A percentile compares a stretch with the other conserved stretches of the same genome.
Conservation (phyloP, 53 echinoderm and acorn worm species). For the Arbacia lixula region DNA sequence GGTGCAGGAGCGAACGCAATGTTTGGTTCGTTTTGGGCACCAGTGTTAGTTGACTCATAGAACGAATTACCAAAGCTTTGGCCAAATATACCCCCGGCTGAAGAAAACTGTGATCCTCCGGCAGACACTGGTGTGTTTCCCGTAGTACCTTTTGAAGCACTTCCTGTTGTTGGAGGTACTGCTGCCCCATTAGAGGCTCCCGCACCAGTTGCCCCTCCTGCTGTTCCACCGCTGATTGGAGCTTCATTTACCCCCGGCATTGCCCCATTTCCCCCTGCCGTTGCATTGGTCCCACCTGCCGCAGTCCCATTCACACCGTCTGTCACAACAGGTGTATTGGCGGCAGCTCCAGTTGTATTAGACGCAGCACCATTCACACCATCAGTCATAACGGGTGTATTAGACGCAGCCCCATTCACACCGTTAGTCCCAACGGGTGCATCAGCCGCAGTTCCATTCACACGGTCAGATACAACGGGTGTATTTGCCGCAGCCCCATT, state of each 20-base stretch:
- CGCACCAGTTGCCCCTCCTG: background rate
- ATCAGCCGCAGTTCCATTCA: background rate
- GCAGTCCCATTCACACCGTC: background rate
- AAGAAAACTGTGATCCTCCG: background rate
- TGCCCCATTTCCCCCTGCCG: background rate
- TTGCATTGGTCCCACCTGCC: background rate
- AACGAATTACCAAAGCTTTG: constrained; percentile 9
- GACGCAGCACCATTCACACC: background rate
- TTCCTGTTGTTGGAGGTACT: background rate
- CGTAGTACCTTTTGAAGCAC: background rate
- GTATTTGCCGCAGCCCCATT: background rate
- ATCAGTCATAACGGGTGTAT: too few relatives aligned
- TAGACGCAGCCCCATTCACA: too few relatives aligned
- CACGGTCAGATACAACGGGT: background rate
- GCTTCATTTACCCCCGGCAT: background rate
- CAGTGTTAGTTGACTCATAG: background rate
- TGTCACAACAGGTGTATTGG: too few relatives aligned
- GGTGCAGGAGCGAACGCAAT: constrained; percentile 32
- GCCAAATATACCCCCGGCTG: background rate
- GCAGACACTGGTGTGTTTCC: too few relatives aligned
- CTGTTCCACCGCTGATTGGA: background rate
- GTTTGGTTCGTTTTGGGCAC: constrained; percentile 7
- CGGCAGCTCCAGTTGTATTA: too few relatives aligned
- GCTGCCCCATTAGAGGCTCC: background rate
- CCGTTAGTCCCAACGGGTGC: background rate